Evolutionary conservation across 2,797 vertebrate genomes (phyloP).

Genomic region (Lepidocolaptes lacrymiger): DNA sequence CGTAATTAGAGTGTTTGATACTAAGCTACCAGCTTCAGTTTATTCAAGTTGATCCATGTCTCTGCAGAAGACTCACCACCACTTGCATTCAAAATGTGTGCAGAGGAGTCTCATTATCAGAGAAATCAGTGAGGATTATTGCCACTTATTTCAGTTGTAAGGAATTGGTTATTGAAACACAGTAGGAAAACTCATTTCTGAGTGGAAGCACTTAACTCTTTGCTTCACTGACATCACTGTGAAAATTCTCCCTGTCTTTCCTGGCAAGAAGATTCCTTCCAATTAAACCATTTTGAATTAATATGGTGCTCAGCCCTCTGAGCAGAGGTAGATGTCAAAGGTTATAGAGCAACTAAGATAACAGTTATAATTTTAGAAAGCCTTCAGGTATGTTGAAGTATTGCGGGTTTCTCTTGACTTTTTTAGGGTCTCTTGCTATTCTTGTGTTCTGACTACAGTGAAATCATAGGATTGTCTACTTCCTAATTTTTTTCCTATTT

Average conservation of each 20-base stretch:
- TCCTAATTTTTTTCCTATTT: neutral
- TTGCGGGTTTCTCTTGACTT: neutral
- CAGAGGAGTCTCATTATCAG: neutral
- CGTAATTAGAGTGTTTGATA: neutral
- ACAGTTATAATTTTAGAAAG: neutral
- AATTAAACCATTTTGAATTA: neutral
- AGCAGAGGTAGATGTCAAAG: neutral
- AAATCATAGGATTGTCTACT: neutral
- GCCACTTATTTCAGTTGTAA: neutral
- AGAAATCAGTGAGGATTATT: neutral
- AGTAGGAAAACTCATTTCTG: neutral
- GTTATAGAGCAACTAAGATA: neutral
- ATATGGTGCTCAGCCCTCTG: neutral
- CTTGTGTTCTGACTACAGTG: neutral
- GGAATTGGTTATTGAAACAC: neutral
- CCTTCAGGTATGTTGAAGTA: neutral
- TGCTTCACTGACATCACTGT: neutral
- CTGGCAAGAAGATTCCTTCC: neutral
- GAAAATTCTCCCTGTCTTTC: neutral
- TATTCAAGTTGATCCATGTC: neutral
- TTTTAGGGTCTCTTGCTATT: neutral
- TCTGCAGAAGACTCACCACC: neutral
- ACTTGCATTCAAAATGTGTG: neutral
- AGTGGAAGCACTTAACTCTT: neutral
- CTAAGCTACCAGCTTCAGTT: neutral